A percentile compares a stretch with the other conserved stretches of the same genome.
Conservation (phyloP, 2,888 invertebrate genomes). For the Drosophila demipolita region DNA sequence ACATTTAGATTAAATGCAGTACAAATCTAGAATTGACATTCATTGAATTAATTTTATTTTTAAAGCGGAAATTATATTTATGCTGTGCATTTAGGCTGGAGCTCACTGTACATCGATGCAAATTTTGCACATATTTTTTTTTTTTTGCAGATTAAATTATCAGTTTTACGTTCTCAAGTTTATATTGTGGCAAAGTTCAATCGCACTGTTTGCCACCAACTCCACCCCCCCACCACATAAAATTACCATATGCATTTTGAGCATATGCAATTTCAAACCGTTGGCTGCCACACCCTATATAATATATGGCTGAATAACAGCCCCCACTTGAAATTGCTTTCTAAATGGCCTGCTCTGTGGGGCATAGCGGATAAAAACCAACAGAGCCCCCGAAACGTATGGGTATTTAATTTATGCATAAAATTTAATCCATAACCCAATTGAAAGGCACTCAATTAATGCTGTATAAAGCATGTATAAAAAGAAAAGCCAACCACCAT, state of each 20-base stretch:
- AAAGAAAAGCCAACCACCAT: slow-evolving; percentile 67
- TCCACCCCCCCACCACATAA: neutral
- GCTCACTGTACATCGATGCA: slow-evolving; percentile 2
- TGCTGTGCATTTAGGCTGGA: no score
- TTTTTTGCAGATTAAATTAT: slow-evolving; percentile 15
- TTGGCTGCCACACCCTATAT: slow-evolving; percentile 60
- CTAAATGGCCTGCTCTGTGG: slow-evolving; percentile 58
- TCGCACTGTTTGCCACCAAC: neutral
- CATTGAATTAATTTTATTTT: neutral
- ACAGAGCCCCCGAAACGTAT: slow-evolving; percentile 51
- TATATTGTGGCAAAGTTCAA: slow-evolving; percentile 40
- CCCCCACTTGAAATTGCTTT: slow-evolving; percentile 73
- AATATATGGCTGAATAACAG: slow-evolving; percentile 15
- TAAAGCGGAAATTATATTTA: neutral
- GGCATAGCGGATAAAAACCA: slow-evolving; percentile 25
- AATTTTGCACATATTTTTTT: slow-evolving; percentile 4
- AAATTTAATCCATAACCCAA: slow-evolving; percentile 80
- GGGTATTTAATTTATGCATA: slow-evolving; percentile 78
- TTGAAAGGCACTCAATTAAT: slow-evolving; percentile 78
- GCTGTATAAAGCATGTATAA: slow-evolving; percentile 62
- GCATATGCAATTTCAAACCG: slow-evolving; percentile 38
- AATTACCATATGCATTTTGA: neutral
- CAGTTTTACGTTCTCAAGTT: slow-evolving; percentile 25
- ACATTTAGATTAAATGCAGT: neutral
- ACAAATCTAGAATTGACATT: neutral